Base-by-base conservation (phyloP, 2,888 invertebrate species). In the Acanthosepion lycidas region DNA sequence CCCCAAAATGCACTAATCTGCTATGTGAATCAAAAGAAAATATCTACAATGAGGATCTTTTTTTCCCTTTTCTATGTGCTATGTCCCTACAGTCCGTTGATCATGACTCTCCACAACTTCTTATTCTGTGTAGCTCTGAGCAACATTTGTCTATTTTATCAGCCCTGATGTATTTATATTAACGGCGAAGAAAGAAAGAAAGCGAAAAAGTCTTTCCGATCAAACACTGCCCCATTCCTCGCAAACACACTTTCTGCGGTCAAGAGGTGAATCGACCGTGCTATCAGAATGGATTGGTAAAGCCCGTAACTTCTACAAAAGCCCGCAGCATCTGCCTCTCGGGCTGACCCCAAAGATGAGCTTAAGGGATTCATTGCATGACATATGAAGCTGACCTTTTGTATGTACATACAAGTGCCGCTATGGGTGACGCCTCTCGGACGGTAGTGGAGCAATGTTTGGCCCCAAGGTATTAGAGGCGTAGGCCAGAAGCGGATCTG, bases 281-380 rank as follows among this genome's bases (percentile, higher is more conserved):
- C 78, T n/a, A 78, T 28, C 28, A 28, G n/a, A n/a, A 78, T n/a
- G 78, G 6, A 78, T 78, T 78, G 28, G 78, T n/a, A 78, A 18
- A n/a, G 28, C n/a, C 78, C 15, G 78, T 78, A 78, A 78, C 28
- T 78, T 78, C 15, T 78, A 8, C 28, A 8, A 15, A n/a, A 78
- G 78, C 78, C 78, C n/a, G 78, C n/a, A 78, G 78, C 78, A 78
- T n/a, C 78, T 78, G 78, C n/a, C 78, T n/a, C 78, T 78, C 28
- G 78, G 78, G 15, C 78, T 78, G 78, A 78, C 78, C 78, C 78
- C 78, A 78, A n/a, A 42, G 3, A n/a, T 20, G 78, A 12, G 78
- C n/a, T 78, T n/a, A 78, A n/a, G n/a, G 78, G 78, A 78, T 78
- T 78, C 78, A 78, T 78, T 78, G n/a, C 78, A 78, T 78, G 78